Evolutionary conservation across 2,113 vertebrate genomes (phyloP), one percentile per base, ranked within the genome.

Genomic region (Neoarius graeffei): DNA sequence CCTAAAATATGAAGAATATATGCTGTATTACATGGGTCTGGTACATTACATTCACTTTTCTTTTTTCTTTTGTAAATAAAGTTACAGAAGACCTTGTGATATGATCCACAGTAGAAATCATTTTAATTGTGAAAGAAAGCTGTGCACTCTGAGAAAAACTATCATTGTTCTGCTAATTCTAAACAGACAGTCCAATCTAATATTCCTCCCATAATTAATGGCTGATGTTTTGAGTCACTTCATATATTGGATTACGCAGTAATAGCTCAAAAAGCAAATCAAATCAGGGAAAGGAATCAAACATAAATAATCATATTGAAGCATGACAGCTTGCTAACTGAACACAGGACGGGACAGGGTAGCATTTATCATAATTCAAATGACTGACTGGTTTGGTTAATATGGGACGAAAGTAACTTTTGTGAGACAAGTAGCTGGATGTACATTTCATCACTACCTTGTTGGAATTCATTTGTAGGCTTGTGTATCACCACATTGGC

Each of bases 171-270:
- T 52, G 42, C 20, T 48, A 64, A 64, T 52, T 20, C 7, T 27
- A 79, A 64, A 64, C 86, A 69, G 56, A 14, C 66, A 66, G 35
- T n/a, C 35, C 27, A 74, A 83, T 81, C 54, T 30, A 64, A 62
- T 87, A 83, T 83, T 48, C 59, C 23, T 50, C n/a, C 25, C 35
- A 17, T 87, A 48, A 74, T 10, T 74, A 69, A 87, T 60, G 56
- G 59, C 20, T 88, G 35, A 54, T 66, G 57, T 17, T 88, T 84
- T 77, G 25, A 11, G 48, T 10, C 69, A 59, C 57, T 52, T 62
- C 27, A 10, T 54, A 66, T 77, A 77, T 77, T 77, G 56, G 20
- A 88, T 88, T 88, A 76, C 56, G 62, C 23, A 17, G 80, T 83
- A 83, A 87, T 83, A 50, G 35, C 54, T 83, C 35, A 62, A 57